Evolutionary conservation across 2,113 vertebrate genomes (phyloP).

Genomic region (Leptobrachium leishanense): DNA sequence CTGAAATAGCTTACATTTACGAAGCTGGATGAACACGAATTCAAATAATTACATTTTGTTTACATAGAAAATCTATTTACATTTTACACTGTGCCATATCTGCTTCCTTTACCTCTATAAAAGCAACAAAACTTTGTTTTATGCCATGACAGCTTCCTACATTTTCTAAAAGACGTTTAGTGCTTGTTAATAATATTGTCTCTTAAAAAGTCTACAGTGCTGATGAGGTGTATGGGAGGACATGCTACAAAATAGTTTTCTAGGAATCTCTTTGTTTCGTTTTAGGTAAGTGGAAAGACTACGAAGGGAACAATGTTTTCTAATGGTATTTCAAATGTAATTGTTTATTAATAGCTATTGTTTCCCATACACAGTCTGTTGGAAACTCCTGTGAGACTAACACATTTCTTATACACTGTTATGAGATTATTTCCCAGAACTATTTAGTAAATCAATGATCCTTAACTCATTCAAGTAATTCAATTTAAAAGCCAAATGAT

Average conservation of each 20-base stretch:
- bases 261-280: conserved; percentile 13
- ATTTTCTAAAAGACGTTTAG: conserved; percentile 4
- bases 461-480: conserved; percentile 42
- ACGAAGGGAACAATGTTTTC: conserved; percentile 9
- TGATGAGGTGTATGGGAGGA: conserved; percentile 9
- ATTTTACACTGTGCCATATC: not conserved
- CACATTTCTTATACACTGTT: conserved; percentile 41
- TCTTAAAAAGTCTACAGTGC: conserved; percentile 11
- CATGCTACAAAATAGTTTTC: not conserved
- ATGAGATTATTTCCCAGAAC: conserved; percentile 44
- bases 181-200: not conserved
- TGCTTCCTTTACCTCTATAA: not conserved
- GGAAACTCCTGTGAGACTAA: conserved; percentile 37
- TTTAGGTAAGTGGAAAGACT: conserved; percentile 19
- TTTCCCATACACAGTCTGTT: conserved; percentile 45
- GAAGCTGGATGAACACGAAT: not conserved
- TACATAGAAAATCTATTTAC: not conserved
- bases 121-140: not conserved
- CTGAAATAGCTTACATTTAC: not conserved
- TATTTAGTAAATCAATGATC: conserved; percentile 47
- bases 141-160: not conserved
- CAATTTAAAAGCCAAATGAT: conserved; percentile 32
- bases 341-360: conserved; percentile 47
- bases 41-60: not conserved
- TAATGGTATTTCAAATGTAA: conserved; percentile 30